phyloP scores from a whole-genome alignment of 2,888 invertebrate genomes.

The Pterostichus madidus region DNA sequence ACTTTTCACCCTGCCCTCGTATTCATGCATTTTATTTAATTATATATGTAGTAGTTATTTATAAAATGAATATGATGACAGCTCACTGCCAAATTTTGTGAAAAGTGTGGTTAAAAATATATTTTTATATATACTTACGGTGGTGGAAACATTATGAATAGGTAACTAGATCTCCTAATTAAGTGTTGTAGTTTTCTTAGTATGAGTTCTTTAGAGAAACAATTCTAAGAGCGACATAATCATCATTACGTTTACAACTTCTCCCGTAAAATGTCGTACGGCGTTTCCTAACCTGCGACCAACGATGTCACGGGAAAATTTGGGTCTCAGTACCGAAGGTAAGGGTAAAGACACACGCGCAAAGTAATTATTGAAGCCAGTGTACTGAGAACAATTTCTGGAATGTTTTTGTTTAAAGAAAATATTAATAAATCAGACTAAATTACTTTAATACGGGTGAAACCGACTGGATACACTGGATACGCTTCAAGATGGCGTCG shows the following conservation, averaged over 20 bases:
- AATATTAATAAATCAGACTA: slow-evolving; percentile 65
- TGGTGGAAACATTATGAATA: too few species aligned
- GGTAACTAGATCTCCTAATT: too few species aligned
- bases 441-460: slow-evolving; percentile 57
- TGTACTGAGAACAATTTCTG: slow-evolving; percentile 55
- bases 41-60: too few species aligned
- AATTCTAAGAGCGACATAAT: slow-evolving; percentile 20
- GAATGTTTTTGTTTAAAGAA: slow-evolving; percentile 67
- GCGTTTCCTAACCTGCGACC: not conserved
- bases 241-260: slow-evolving; percentile 34
- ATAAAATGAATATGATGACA: too few species aligned
- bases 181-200: not conserved
- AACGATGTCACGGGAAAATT: too few species aligned
- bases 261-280: not conserved
- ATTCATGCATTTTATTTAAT: too few species aligned
- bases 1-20: too few species aligned
- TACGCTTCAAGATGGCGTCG: slow-evolving; percentile 49
- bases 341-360: not conserved
- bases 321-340: not conserved
- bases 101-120: too few species aligned
- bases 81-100: too few species aligned
- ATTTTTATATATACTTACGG: too few species aligned
- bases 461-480: slow-evolving; percentile 55
- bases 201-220: not conserved
- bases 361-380: slow-evolving; percentile 64